Base-by-base conservation (phyloP, 1,140 invertebrate species). In the Ceratina australensis region DNA sequence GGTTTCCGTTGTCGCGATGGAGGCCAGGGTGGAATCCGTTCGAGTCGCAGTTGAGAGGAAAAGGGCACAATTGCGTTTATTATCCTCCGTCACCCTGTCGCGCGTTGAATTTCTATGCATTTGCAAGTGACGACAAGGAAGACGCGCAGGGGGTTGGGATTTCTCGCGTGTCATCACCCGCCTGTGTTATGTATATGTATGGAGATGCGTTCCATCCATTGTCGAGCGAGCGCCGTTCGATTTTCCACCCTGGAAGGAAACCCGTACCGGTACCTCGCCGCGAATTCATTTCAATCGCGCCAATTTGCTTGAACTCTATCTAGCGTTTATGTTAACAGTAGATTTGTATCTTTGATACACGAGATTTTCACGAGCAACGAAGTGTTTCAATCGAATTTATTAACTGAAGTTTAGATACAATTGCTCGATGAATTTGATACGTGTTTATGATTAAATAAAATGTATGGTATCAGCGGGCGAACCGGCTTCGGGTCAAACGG, bases 81-180 rank as follows among this genome's bases (percentile, higher is more conserved):
- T 83, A 79, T 66, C 79, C 66, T 49, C 15, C 69, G 61, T 72
- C 57, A 56, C 61, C 64, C 65, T 24, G 50, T 68, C 22, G 52
- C 67, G 10, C 63, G 59, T 69, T 54, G 60, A 84, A 72, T 80
- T 85, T 85, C 82, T 79, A 85, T 81, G 75, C 79, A 81, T 85
- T 85, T 75, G 72, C 82, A 81, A 84, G 79, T 85, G 83, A 85
- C 66, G 83, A 81, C 79, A 59, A 73, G 52, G 50, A 57, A 61
- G 56, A 57, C 59, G 72, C 60, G 26, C 24, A 60, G 28, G 63
- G 78, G 56, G 22, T 47, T 72, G 61, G 68, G 54, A 83, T 83
- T 80, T 78, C 52, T 54, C 57, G 50, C 63, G 49, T 76, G 81
- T 84, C 57, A 76, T 84, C 82, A 68, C 42, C 72, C 26, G 49